phyloP scores from a whole-genome alignment of 2,113 vertebrate species.

The Melanostigma gelatinosum region DNA sequence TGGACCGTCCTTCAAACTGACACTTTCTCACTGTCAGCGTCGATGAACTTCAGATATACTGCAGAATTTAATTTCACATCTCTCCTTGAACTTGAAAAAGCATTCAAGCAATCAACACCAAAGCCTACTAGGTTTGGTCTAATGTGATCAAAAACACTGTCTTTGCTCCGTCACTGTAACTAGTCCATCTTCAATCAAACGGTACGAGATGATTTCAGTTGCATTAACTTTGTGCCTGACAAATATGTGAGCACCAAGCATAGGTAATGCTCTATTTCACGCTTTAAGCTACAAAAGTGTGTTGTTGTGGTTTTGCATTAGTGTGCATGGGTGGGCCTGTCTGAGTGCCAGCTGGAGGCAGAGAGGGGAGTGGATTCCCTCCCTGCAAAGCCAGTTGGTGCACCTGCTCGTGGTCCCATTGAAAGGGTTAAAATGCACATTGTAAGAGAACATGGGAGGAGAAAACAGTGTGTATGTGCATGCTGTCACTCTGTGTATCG shows the following conservation, averaged over 20 bases:
- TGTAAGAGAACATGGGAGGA: slow-evolving; percentile 16
- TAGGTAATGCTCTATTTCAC: neutral
- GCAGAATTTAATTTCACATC: neutral
- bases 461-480: slow-evolving; percentile 1
- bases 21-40: neutral
- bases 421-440: slow-evolving; percentile 47
- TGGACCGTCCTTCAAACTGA: neutral
- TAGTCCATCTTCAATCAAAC: neutral
- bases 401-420: slow-evolving; percentile 42
- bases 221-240: neutral
- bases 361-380: slow-evolving; percentile 55
- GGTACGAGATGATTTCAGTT: neutral
- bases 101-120: neutral
- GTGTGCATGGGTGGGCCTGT: slow-evolving; percentile 41
- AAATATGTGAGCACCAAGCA: neutral
- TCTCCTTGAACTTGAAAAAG: neutral
- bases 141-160: neutral
- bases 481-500: neutral
- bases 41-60: neutral
- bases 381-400: slow-evolving; percentile 64
- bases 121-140: neutral
- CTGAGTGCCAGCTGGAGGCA: slow-evolving; percentile 60
- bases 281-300: slow-evolving; percentile 3
- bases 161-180: neutral
- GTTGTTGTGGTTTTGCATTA: slow-evolving; percentile 3